Evolutionary conservation across 2,113 vertebrate species (phyloP).

Genomic region (Elephas maximus): DNA sequence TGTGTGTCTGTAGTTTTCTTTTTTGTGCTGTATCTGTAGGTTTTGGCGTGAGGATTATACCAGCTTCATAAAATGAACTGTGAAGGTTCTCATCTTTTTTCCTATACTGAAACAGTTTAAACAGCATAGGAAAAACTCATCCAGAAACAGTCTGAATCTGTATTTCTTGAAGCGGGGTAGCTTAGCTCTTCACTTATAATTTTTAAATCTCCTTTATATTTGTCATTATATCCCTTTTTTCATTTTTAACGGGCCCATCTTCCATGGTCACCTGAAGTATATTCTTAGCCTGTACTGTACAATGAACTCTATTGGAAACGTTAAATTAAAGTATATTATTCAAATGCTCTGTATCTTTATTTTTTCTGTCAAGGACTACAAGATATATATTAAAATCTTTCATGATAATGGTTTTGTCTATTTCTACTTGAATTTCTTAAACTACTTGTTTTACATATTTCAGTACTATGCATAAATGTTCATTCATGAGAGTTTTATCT

Average conservation of each 20-base stretch:
- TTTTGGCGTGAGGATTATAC: not conserved
- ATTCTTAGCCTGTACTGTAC: not conserved
- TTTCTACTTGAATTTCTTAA: slow-evolving; percentile 37
- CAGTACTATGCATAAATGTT: not conserved
- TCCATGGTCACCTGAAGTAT: slow-evolving; percentile 8
- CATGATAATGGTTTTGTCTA: not conserved
- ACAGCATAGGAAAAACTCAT: slow-evolving; percentile 14
- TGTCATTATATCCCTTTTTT: not conserved
- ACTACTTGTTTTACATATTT: slow-evolving; percentile 18
- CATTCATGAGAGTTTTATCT: not conserved
- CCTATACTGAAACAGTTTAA: slow-evolving; percentile 11
- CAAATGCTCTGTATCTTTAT: not conserved
- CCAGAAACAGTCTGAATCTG: not conserved
- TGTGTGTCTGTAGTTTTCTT: not conserved
- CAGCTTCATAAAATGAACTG: slow-evolving; percentile 38
- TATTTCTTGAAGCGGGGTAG: not conserved
- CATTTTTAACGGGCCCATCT: slow-evolving; percentile 46
- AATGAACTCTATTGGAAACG: slow-evolving; percentile 25
- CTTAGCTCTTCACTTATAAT: not conserved
- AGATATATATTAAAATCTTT: not conserved
- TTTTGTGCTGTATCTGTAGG: not conserved
- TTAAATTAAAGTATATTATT: slow-evolving; percentile 1
- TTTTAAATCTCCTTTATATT: slow-evolving; percentile 18
- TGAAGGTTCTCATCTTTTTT: not conserved
- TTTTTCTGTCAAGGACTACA: slow-evolving; percentile 2